Base-by-base conservation (phyloP, 2,888 invertebrate genomes). In the Metellina segmentata region DNA sequence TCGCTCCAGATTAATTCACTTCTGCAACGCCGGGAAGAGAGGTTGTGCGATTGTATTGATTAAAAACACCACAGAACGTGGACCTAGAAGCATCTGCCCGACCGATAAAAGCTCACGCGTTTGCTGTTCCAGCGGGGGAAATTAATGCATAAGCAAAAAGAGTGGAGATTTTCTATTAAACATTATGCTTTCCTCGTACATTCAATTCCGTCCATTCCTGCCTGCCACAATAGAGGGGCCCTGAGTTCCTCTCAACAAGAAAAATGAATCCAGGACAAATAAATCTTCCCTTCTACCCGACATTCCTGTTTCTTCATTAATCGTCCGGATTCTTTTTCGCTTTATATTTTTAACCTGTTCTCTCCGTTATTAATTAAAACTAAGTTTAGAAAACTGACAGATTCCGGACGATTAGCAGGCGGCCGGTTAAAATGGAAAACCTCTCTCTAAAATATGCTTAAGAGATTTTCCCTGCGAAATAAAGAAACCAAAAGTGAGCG, bases 291-390 rank as follows among this genome's bases (percentile, higher is more conserved):
- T 34, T 34, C 34, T 87, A 8, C 72, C 69, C 19, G 79, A 88
- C 71, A 89, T 89, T 90, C 85, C 90, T 8, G 49, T 74, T 82
- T 79, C 79, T 85, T 79, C 85, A 81, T 81, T 90, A 90, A 90
- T 90, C 85, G 72, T 81, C 79, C 61, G 61, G 81, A 85, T 83
- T 89, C 71, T 72, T 19, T 72, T 79, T 82, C 71, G 16, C 85
- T 78, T 88, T 61, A 61, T 81, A 81, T 74, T 88, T 61, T 88
- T 69, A 79, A 81, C 81, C 81, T 85, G 79, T 90, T 52, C 69
- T 16, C 70, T 52, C 78, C 72, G 90, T 90, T 90, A 90, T 90
- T 90, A 90, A 90, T 90, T 90, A 90, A 90, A 90, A 85, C 78
- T 85, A 85, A 85, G 90, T 85, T 85, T 85, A 74, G 85, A 85